Conservation (phyloP, 2,888 invertebrate species). For the Neoaliturus tenellus region DNA sequence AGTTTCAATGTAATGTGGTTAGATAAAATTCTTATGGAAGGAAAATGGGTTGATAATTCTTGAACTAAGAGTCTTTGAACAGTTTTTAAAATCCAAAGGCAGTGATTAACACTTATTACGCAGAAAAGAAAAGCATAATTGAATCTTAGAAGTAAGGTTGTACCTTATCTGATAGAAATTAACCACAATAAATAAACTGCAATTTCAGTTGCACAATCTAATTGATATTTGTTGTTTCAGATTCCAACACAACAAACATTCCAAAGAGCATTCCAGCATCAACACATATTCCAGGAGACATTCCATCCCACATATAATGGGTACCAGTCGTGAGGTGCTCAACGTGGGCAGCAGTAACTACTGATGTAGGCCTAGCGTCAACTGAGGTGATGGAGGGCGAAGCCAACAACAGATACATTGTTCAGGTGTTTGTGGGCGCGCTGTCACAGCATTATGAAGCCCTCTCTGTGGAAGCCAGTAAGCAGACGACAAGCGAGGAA, state of each 20-base stretch:
- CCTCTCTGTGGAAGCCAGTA: slow-evolving; percentile 92
- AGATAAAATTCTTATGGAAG: too few species aligned
- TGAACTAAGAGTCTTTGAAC: too few species aligned
- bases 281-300: background rate
- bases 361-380: background rate
- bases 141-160: background rate
- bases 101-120: too few species aligned
- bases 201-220: background rate
- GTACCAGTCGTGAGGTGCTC: too few species aligned
- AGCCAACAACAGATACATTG: slow-evolving; percentile 69
- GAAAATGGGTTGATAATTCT: too few species aligned
- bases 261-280: slow-evolving; percentile 38
- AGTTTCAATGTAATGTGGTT: too few species aligned
- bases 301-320: slow-evolving; percentile 9
- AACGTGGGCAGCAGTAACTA: background rate
- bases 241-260: background rate
- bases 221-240: slow-evolving; percentile 31
- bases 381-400: slow-evolving; percentile 40
- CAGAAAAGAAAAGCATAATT: too few species aligned
- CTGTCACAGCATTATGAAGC: slow-evolving; percentile 93
- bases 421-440: slow-evolving; percentile 93
- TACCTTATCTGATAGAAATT: too few species aligned
- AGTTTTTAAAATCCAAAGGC: too few species aligned
- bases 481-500: slow-evolving; percentile 94
- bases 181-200: too few species aligned